A percentile compares a stretch with the other conserved stretches of the same genome.
phyloP scores from a whole-genome alignment of 2,797 vertebrate species.

The Euphonia xanthogaster region DNA sequence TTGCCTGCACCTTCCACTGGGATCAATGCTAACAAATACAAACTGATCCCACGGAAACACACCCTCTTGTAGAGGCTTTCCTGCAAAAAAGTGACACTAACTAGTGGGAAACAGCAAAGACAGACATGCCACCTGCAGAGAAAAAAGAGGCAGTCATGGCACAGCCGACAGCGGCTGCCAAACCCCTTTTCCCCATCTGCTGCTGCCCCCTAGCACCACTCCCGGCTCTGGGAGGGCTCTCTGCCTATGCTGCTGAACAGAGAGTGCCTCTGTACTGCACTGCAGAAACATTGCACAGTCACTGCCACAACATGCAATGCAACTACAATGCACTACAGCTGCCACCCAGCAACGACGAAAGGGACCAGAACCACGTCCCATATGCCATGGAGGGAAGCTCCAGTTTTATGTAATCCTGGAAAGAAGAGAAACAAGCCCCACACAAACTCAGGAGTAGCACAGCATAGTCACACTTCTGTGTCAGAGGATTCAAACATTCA shows the following conservation, averaged over 20 bases:
- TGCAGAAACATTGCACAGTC: conserved; percentile 94
- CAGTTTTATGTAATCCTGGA: background rate
- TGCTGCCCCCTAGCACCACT: background rate
- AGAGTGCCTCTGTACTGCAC: conserved; percentile 90
- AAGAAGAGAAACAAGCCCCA: conserved; percentile 35
- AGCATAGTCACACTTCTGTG: background rate
- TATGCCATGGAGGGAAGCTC: background rate
- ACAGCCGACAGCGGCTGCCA: background rate
- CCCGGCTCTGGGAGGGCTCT: background rate
- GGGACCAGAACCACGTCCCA: background rate
- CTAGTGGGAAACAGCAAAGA: background rate
- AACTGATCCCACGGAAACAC: background rate
- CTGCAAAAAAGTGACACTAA: background rate
- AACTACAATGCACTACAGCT: conserved; percentile 99
- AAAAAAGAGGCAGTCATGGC: background rate
- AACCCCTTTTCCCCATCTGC: background rate
- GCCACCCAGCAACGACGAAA: conserved; percentile 69
- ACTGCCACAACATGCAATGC: conserved; percentile 94
- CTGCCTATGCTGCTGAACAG: background rate
- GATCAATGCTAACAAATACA: background rate
- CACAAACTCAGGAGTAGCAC: background rate
- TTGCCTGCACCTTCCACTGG: background rate
- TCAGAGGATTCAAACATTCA: background rate
- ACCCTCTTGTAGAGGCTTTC: background rate
- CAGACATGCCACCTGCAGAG: background rate